Evolutionary conservation across 2,888 invertebrate species (phyloP).

Genomic region (Poecilus cupreus): DNA sequence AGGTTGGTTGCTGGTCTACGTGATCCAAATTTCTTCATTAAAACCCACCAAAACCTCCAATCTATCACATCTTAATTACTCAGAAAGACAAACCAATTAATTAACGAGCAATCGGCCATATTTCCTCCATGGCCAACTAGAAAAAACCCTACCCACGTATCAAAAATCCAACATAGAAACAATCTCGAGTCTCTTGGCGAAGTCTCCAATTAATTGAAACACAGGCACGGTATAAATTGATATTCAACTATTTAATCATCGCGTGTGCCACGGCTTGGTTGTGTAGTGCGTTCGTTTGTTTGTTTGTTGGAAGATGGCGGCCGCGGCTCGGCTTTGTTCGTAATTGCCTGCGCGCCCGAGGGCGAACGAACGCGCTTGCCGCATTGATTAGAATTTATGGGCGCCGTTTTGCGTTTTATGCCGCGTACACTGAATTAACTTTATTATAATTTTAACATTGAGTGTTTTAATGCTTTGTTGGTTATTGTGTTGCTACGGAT

Average conservation of each 20-base stretch:
- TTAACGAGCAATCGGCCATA: neutral
- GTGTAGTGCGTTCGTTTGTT: constrained; percentile 27
- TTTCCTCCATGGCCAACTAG: constrained; percentile 11
- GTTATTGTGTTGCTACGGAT: neutral
- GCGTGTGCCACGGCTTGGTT: constrained; percentile 43
- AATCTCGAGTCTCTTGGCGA: neutral
- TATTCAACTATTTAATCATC: constrained; percentile 60
- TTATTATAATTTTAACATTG: constrained; percentile 57
- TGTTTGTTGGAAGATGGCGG: constrained; percentile 57
- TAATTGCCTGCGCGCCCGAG: constrained; percentile 43
- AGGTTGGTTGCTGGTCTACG: no score
- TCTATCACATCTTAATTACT: constrained; percentile 21
- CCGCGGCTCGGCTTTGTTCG: constrained; percentile 46
- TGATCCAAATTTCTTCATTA: no score
- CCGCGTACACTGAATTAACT: constrained; percentile 53
- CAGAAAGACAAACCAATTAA: constrained; percentile 3
- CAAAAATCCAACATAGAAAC: neutral
- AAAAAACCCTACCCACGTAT: constrained; percentile 6
- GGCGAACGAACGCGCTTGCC: constrained; percentile 8
- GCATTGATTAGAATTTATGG: constrained; percentile 58
- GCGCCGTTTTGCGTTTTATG: constrained; percentile 53
- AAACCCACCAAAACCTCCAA: neutral
- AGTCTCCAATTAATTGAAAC: constrained; percentile 29
- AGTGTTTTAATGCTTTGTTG: constrained; percentile 45
- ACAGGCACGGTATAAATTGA: constrained; percentile 53